Evolutionary conservation across 2,888 invertebrate genomes (phyloP).

Genomic region (Nomada hirtipes): DNA sequence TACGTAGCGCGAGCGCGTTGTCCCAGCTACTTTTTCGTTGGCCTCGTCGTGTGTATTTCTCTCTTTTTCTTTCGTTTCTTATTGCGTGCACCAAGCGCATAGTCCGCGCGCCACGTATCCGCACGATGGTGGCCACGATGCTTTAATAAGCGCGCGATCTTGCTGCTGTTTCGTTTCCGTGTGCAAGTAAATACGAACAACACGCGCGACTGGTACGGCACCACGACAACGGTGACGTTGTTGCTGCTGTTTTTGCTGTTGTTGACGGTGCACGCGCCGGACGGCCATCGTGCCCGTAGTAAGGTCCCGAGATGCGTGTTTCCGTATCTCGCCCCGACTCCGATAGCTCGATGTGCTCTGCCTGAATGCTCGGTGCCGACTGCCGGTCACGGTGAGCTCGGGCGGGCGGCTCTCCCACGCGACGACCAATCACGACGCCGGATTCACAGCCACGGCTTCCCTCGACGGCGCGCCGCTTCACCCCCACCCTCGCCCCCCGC

Average conservation of each 20-base stretch:
- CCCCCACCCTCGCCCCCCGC: slow-evolving; percentile 68
- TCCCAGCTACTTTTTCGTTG: slow-evolving; percentile 45
- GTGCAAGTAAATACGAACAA: slow-evolving; percentile 44
- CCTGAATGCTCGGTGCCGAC: slow-evolving; percentile 82
- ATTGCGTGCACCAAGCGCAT: slow-evolving; percentile 65
- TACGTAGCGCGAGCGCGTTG: slow-evolving; percentile 31
- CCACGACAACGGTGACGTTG: slow-evolving; percentile 67
- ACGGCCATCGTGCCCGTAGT: slow-evolving; percentile 79
- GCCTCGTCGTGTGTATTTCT: slow-evolving; percentile 35
- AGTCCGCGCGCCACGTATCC: slow-evolving; percentile 69
- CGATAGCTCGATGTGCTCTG: slow-evolving; percentile 75
- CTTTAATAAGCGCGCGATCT: slow-evolving; percentile 71
- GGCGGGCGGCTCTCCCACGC: slow-evolving; percentile 84
- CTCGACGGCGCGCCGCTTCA: slow-evolving; percentile 77
- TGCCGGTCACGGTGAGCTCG: slow-evolving; percentile 81
- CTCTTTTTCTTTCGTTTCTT: slow-evolving; percentile 48
- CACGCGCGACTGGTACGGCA: slow-evolving; percentile 68
- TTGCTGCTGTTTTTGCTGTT: slow-evolving; percentile 59
- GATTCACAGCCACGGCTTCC: slow-evolving; percentile 80
- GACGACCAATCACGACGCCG: slow-evolving; percentile 81
- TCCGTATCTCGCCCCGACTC: slow-evolving; percentile 64
- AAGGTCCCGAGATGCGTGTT: slow-evolving; percentile 69
- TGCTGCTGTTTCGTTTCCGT: slow-evolving; percentile 59
- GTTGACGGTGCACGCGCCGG: slow-evolving; percentile 76
- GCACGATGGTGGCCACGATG: slow-evolving; percentile 73